A percentile compares a stretch with the other conserved stretches of the same genome.
phyloP scores from a whole-genome alignment of 30 jellyfish, hydroid and myxozoan species.

The Calvadosia cruxmelitensis region DNA sequence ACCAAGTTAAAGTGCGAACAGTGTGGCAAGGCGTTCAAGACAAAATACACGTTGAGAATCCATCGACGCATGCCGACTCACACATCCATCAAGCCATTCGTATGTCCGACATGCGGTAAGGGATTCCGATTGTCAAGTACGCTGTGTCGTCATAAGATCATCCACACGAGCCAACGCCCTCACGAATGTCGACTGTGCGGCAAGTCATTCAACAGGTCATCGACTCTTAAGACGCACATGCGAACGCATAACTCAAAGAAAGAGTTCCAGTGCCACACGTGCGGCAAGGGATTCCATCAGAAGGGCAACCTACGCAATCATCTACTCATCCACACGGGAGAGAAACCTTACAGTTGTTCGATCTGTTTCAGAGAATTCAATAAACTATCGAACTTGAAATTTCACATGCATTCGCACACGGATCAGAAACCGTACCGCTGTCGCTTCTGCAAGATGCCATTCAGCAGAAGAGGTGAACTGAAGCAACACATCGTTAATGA shows the following conservation, averaged over 20 bases:
- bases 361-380: constrained; percentile 72
- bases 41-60: constrained; percentile 71
- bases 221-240: constrained; percentile 87
- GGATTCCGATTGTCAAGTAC: constrained; percentile 94
- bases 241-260: constrained; percentile 72
- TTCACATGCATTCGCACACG: constrained; percentile 86
- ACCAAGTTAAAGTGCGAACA: constrained; percentile 84
- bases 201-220: constrained; percentile 82
- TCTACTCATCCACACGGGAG: constrained; percentile 85
- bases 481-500: constrained; percentile 37
- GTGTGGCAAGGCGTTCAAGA: constrained; percentile 75
- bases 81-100: constrained; percentile 86
- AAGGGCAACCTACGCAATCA: constrained; percentile 86
- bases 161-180: constrained; percentile 92
- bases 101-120: constrained; percentile 88
- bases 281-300: constrained; percentile 95
- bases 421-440: constrained; percentile 97
- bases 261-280: constrained; percentile 61
- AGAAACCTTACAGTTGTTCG: constrained; percentile 71
- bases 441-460: constrained; percentile 75
- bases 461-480: constrained; percentile 86
- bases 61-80: constrained; percentile 95
- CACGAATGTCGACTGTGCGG: constrained; percentile 78
- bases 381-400: constrained; percentile 70
- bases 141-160: constrained; percentile 86